These are phyloP conservation scores for Periparus ater DNA, from an alignment of 2,797 vertebrate species.

Conservation along the genomic window DNA sequence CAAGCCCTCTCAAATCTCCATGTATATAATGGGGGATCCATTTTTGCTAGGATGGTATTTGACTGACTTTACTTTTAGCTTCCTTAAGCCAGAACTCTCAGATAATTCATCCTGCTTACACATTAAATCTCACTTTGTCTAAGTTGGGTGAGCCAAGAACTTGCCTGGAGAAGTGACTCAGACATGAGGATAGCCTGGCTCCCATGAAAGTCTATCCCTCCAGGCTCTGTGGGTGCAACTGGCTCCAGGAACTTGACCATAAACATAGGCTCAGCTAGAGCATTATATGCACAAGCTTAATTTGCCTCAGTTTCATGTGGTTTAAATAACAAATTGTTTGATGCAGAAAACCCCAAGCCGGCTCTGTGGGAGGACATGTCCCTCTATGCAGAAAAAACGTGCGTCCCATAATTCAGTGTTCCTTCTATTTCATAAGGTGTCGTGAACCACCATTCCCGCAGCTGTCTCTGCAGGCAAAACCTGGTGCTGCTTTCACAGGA, in stretches of 20 bases:
- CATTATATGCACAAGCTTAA: not conserved
- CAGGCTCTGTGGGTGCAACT: not conserved
- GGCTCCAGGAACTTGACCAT: not conserved
- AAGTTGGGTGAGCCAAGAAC: not conserved
- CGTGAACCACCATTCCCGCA: not conserved
- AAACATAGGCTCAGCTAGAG: not conserved
- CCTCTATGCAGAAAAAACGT: not conserved
- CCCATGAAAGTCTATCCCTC: not conserved
- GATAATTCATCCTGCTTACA: not conserved
- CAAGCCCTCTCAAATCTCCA: not conserved
- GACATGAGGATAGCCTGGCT: not conserved
- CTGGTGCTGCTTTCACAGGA: not conserved
- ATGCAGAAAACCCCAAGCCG: not conserved
- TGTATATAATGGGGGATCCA: not conserved
- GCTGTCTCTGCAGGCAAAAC: not conserved
- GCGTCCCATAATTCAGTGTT: not conserved
- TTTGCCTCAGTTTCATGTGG: not conserved
- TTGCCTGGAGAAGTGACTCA: not conserved
- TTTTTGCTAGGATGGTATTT: not conserved
- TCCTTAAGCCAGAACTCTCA: not conserved
- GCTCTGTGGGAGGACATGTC: not conserved
- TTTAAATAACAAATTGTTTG: not conserved
- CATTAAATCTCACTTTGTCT: not conserved
- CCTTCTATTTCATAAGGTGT: not conserved
- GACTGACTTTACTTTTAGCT: not conserved